phyloP scores from a whole-genome alignment of 2,888 invertebrate species.

The Clanis bilineata region DNA sequence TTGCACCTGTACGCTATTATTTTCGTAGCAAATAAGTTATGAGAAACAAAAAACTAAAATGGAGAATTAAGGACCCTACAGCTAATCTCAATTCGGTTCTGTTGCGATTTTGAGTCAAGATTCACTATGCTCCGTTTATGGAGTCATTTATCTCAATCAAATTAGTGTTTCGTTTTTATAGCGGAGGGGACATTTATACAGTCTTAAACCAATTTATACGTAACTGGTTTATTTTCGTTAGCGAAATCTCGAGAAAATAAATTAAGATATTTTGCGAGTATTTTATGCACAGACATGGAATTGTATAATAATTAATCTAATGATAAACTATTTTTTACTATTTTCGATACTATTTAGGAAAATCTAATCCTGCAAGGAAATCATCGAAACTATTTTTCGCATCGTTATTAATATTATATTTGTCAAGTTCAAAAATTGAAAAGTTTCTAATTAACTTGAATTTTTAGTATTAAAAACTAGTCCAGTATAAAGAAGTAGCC shows the following conservation, averaged over 20 bases:
- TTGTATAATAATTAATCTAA: too few species aligned
- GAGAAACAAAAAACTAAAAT: background rate
- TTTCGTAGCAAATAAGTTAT: background rate
- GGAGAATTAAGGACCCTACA: background rate
- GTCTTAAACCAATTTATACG: background rate
- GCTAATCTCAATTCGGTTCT: background rate
- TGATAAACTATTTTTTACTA: too few species aligned
- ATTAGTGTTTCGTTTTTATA: background rate
- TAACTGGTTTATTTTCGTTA: background rate
- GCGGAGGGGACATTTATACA: background rate
- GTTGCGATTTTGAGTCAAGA: background rate
- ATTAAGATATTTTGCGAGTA: background rate
- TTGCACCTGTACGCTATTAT: too few species aligned
- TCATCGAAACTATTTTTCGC: too few species aligned
- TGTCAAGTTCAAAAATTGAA: too few species aligned
- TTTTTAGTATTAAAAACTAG: too few species aligned
- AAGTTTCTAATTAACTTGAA: too few species aligned
- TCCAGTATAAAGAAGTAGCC: too few species aligned
- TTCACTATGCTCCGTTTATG: background rate
- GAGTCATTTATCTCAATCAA: constrained; percentile 4
- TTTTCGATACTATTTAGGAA: too few species aligned
- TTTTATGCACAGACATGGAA: too few species aligned
- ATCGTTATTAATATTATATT: too few species aligned
- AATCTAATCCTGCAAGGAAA: too few species aligned
- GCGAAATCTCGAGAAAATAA: background rate